Conservation (phyloP, 2,797 vertebrate genomes). For the Cuculus canorus region DNA sequence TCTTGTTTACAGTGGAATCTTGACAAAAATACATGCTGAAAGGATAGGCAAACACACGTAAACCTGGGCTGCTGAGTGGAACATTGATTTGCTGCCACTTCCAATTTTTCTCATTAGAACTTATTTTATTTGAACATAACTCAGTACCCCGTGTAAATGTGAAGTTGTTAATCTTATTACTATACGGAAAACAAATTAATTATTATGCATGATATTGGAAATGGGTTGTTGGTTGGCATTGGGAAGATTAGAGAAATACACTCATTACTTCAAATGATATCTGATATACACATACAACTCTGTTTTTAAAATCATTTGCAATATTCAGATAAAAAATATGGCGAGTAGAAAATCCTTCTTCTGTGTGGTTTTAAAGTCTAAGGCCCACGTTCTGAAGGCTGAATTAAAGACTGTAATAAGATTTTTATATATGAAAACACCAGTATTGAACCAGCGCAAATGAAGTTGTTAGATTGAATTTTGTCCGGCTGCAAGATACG, state of each 20-base stretch:
- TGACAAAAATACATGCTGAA: slow-evolving; percentile 73
- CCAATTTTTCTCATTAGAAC: slow-evolving; percentile 83
- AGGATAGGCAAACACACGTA: slow-evolving; percentile 77
- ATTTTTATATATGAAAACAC: background rate
- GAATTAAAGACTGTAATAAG: background rate
- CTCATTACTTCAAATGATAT: slow-evolving; percentile 79
- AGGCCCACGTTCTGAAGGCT: slow-evolving; percentile 13
- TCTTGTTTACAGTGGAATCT: slow-evolving; percentile 79
- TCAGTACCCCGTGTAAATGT: slow-evolving; percentile 78
- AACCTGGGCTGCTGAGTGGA: slow-evolving; percentile 76
- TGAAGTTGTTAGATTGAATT: background rate
- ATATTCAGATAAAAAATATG: slow-evolving; percentile 57
- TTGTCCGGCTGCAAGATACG: background rate
- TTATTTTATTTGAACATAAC: slow-evolving; percentile 82
- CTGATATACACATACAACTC: slow-evolving; percentile 73
- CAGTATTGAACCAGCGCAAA: background rate
- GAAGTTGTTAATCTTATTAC: slow-evolving; percentile 82
- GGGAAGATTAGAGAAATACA: slow-evolving; percentile 78
- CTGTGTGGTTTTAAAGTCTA: background rate
- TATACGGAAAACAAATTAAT: slow-evolving; percentile 83
- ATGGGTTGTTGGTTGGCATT: slow-evolving; percentile 76
- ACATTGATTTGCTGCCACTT: slow-evolving; percentile 76
- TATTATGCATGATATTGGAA: slow-evolving; percentile 82
- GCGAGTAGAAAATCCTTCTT: slow-evolving; percentile 21
- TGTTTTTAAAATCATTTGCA: slow-evolving; percentile 65